Evolutionary conservation across 2,113 vertebrate genomes (phyloP), one percentile per base, ranked within the genome.

Genomic region (Bos taurus): DNA sequence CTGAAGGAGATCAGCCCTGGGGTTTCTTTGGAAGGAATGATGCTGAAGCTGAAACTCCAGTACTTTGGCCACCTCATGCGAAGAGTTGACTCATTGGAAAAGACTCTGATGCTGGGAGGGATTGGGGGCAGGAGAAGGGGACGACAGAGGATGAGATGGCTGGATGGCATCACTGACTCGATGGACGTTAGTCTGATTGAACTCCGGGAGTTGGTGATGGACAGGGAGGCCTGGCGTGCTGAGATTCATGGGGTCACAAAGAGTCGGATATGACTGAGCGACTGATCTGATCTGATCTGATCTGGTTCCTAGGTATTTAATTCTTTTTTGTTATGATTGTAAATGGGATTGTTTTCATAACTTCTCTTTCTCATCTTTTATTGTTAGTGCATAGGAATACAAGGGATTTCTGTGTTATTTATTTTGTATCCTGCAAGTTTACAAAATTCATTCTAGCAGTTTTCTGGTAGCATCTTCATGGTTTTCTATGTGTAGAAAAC

Each of bases 261-360:
- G n/a, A 71, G n/a, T 36, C 0, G 5, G n/a, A 36, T n/a, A 71
- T 0, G 2, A 71, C 9, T 71, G 64, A 71, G 64, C 4, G 64
- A 36, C 9, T 71, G n/a, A 46, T 46, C 43, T 46, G 43, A 43
- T 43, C 43, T 6, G 43, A 6, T 43, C 43, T 43, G 43, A 46
- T 46, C 43, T 46, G 43, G 7, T 46, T 46, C 43, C 25, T 78
- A 16, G 74, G 25, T 16, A 78, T 78, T 74, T 74, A 40, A 16
- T 46, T 78, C 0, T 28, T 46, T 46, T 43, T 46, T 78, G 12
- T 78, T 78, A 43, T 46, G 40, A 28, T 78, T 25, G 3, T 78
- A 78, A 78, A 28, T 46, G 14, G 25, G 13, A 46, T 78, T 78
- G 40, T 78, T 78, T 78, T 14, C 25, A 28, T 78, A 78, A 46